Conservation (phyloP, 2,797 vertebrate genomes). For the Aeoliscus strigatus region DNA sequence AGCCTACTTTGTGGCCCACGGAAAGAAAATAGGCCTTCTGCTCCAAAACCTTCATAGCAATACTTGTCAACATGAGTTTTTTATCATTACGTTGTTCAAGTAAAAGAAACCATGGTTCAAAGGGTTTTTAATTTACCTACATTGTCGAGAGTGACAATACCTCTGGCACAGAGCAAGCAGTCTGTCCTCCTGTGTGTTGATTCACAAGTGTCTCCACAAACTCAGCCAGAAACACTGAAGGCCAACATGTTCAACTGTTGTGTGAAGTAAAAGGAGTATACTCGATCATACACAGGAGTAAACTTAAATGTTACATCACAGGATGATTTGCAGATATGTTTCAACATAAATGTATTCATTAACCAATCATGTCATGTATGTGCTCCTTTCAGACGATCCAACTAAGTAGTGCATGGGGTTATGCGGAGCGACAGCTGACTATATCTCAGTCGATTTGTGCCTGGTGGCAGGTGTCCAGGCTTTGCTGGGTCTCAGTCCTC, state of each 20-base stretch:
- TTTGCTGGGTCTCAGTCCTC: slow-evolving; percentile 52
- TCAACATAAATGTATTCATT: too few species aligned
- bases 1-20: slow-evolving; percentile 1
- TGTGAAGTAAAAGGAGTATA: slow-evolving; percentile 27
- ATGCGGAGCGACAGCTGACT: slow-evolving; percentile 65
- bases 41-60: slow-evolving; percentile 20
- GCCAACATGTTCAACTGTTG: slow-evolving; percentile 48
- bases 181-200: slow-evolving; percentile 42
- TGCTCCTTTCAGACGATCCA: slow-evolving; percentile 38
- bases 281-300: too few species aligned
- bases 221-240: slow-evolving; percentile 52
- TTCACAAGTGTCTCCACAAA: slow-evolving; percentile 42
- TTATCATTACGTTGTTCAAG: slow-evolving; percentile 43
- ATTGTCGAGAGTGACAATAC: slow-evolving; percentile 46
- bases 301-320: too few species aligned
- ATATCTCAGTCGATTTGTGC: slow-evolving; percentile 70
- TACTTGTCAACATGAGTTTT: slow-evolving; percentile 25
- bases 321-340: too few species aligned
- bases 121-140: slow-evolving; percentile 56
- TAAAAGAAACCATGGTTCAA: slow-evolving; percentile 41
- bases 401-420: slow-evolving; percentile 41
- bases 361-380: too few species aligned
- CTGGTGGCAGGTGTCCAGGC: slow-evolving; percentile 65
- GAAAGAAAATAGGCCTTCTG: slow-evolving; percentile 5
- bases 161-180: slow-evolving; percentile 32